Conservation (phyloP, 1,140 invertebrate genomes). For the Heliconius himera region DNA sequence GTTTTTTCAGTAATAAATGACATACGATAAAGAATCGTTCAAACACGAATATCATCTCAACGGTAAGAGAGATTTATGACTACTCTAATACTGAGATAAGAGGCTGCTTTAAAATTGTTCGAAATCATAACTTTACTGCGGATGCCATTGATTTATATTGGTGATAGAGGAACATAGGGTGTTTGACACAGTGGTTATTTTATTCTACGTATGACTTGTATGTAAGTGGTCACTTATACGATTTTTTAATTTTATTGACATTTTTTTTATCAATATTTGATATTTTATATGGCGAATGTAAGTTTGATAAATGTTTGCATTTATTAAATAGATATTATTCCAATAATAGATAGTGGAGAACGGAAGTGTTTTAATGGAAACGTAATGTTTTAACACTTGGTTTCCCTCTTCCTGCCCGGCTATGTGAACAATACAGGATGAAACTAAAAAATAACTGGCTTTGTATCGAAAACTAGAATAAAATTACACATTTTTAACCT, state of each 20-base stretch:
- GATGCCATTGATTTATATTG: slow-evolving; percentile 9
- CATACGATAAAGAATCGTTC: slow-evolving; percentile 16
- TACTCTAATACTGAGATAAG: slow-evolving; percentile 25
- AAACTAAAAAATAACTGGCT: too few relatives aligned
- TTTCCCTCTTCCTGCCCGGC: too few relatives aligned
- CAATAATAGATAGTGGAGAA: too few relatives aligned
- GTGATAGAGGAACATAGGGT: slow-evolving; percentile 8
- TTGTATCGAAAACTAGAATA: too few relatives aligned
- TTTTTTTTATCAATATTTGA: too few relatives aligned
- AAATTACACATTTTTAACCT: too few relatives aligned
- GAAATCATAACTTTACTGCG: slow-evolving; percentile 9
- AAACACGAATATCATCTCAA: slow-evolving; percentile 26
- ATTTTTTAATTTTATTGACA: background rate
- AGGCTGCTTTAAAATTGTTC: background rate
- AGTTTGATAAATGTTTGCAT: too few relatives aligned
- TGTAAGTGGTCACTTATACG: background rate
- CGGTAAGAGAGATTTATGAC: slow-evolving; percentile 20
- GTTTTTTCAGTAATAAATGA: slow-evolving; percentile 23
- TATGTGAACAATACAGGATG: too few relatives aligned
- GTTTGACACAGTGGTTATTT: background rate
- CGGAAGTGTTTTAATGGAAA: too few relatives aligned
- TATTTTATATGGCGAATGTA: too few relatives aligned
- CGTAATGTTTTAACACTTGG: too few relatives aligned
- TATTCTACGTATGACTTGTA: background rate
- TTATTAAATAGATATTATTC: too few relatives aligned